phyloP scores from a whole-genome alignment of 2,113 vertebrate species.

The Nothobranchius kuhntae region DNA sequence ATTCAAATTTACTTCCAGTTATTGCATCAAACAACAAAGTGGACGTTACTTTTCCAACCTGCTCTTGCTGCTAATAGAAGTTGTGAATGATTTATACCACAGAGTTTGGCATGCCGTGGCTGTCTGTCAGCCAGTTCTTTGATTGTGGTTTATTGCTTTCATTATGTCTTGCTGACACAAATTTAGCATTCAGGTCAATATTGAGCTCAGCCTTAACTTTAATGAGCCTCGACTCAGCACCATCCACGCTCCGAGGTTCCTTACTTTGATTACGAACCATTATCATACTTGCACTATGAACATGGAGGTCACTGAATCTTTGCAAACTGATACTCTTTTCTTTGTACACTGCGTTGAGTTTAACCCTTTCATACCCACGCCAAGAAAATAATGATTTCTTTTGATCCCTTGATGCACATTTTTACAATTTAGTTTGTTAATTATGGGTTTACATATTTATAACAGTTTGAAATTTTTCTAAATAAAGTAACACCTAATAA shows the following conservation, averaged over 20 bases:
- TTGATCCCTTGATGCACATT: no score
- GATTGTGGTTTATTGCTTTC: constrained; percentile 40
- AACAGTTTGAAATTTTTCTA: no score
- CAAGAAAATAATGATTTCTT: no score
- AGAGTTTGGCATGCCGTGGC: constrained; percentile 22
- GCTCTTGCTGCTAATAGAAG: constrained; percentile 24
- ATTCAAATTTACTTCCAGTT: constrained; percentile 55
- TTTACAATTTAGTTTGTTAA: no score
- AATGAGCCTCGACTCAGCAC: constrained; percentile 53
- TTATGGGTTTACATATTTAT: no score
- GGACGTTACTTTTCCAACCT: background rate
- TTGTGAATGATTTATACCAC: constrained; percentile 40
- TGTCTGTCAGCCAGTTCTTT: constrained; percentile 38
- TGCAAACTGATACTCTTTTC: constrained; percentile 34
- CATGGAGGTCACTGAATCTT: constrained; percentile 55
- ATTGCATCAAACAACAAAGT: constrained; percentile 42
- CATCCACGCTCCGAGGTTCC: constrained; percentile 23
- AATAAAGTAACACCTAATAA: no score
- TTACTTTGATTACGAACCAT: constrained; percentile 64
- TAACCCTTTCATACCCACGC: background rate
- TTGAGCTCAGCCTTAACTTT: constrained; percentile 57
- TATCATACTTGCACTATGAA: constrained; percentile 57
- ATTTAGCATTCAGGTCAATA: constrained; percentile 58
- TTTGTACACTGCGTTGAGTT: constrained; percentile 2
- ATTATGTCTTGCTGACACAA: constrained; percentile 23